These are phyloP conservation scores for Apodemia zela DNA, from an alignment of 2,888 invertebrate species.

Conservation along the genomic window DNA sequence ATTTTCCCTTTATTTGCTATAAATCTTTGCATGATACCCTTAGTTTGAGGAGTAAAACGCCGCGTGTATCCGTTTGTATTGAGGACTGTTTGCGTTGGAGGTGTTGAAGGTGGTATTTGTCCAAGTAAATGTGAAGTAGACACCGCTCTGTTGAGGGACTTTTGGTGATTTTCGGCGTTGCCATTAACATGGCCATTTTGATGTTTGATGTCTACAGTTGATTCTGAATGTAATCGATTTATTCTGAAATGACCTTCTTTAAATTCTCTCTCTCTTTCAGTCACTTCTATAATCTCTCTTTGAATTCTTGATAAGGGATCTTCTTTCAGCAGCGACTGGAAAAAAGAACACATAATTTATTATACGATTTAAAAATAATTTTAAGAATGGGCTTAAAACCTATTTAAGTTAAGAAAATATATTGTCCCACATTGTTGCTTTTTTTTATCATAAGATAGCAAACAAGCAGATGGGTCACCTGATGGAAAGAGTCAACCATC, in stretches of 20 bases:
- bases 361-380: conserved; percentile 2
- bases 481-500: no score
- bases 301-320: conserved; percentile 91
- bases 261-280: conserved; percentile 90
- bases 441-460: no score
- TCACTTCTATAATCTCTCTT: conserved; percentile 92
- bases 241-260: conserved; percentile 80
- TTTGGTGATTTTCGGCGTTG: conserved; percentile 49
- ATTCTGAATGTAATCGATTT: conserved; percentile 68
- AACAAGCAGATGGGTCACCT: no score
- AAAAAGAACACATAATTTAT: conserved; percentile 39
- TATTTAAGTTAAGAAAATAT: no score
- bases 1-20: conserved; percentile 89
- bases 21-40: conserved; percentile 92
- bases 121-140: conserved; percentile 70
- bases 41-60: conserved; percentile 84
- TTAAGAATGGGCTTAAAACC: no score
- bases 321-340: conserved; percentile 81
- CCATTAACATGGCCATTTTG: conserved; percentile 68
- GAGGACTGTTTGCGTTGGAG: conserved; percentile 54
- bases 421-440: no score
- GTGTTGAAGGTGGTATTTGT: conserved; percentile 57
- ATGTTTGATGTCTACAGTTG: conserved; percentile 69
- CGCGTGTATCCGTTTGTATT: conserved; percentile 75
- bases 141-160: conserved; percentile 62